Base-by-base conservation (phyloP, 2,113 vertebrate species). In the Carassius auratus region DNA sequence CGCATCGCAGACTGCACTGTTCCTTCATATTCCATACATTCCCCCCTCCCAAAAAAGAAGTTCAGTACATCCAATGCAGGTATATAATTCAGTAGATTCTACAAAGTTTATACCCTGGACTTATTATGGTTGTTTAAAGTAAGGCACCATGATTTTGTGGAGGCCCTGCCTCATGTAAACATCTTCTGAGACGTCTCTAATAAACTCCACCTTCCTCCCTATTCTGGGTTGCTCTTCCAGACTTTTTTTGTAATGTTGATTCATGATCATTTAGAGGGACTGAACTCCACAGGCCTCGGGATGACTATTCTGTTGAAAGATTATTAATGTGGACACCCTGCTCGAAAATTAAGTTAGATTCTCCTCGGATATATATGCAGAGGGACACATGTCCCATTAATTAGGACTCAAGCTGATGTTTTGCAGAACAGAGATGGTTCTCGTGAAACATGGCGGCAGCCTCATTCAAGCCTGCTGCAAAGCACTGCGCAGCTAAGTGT, bases 341-440 rank as follows among this genome's bases (percentile, higher is more conserved):
- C 83, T 85, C 14, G 79, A 85, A 87, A 88, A 86, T 89, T 42
- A 89, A 81, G 50, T 85, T 84, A 79, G 81, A 83, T 85, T 86
- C 76, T 87, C 86, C 69, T 87, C 68, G 13, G 81, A 86, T 69
- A 88, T 85, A 88, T 87, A 85, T 86, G 85, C 82, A 90, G 74
- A 88, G 78, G 75, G 86, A 88, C 76, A 69, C 64, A 81, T 79
- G 85, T 84, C 88, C 86, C 30, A 61, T 86, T 90, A 89, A 89
- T 89, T 89, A 88, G 78, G 81, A 81, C 85, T 86, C 86, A 80
- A 86, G 89, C 87, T 85, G 89, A 86, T 87, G 86, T 88, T 89
- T 85, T 73, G 75, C 52, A 15, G 76, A 69, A 79, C 15, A 52
- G 30, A 42, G 76, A 80, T 13, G 36, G 30, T 45, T 62, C 30